Evolutionary conservation across 2,888 invertebrate species (phyloP).

Genomic region (Tineola bisselliella): DNA sequence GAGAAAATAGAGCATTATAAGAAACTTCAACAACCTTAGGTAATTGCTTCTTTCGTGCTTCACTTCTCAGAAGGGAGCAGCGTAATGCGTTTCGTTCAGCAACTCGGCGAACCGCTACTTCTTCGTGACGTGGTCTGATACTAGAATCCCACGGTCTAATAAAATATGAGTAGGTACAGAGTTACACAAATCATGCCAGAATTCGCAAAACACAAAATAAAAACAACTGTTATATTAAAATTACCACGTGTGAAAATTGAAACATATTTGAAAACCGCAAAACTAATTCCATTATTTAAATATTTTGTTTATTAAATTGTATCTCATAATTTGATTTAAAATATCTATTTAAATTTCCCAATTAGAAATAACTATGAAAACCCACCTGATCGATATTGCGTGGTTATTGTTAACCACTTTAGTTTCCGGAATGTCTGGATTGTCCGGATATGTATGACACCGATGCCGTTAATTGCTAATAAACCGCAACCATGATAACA

Average conservation of each 20-base stretch:
- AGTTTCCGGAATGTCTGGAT: conserved; percentile 71
- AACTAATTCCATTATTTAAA: too few relatives aligned
- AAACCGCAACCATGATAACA: neutral
- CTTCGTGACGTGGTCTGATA: conserved; percentile 65
- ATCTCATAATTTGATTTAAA: too few relatives aligned
- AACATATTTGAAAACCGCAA: too few relatives aligned
- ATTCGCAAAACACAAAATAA: too few relatives aligned
- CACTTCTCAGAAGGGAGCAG: conserved; percentile 80
- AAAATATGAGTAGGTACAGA: neutral
- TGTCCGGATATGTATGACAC: conserved; percentile 28
- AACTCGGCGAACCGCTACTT: conserved; percentile 76
- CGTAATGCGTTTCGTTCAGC: conserved; percentile 86
- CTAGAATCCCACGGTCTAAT: conserved; percentile 44
- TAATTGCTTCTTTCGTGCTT: conserved; percentile 62
- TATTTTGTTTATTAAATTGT: too few relatives aligned
- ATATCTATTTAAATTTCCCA: too few relatives aligned
- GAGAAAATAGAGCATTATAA: neutral
- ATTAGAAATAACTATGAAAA: too few relatives aligned
- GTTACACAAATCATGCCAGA: too few relatives aligned
- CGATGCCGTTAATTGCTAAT: neutral
- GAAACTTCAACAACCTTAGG: conserved; percentile 37
- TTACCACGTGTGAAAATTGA: too few relatives aligned
- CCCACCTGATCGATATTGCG: too few relatives aligned
- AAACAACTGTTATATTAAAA: too few relatives aligned
- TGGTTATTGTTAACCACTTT: conserved; percentile 34